Base-by-base conservation (phyloP, 1,140 invertebrate species). In the Drosophila chauvacae region DNA sequence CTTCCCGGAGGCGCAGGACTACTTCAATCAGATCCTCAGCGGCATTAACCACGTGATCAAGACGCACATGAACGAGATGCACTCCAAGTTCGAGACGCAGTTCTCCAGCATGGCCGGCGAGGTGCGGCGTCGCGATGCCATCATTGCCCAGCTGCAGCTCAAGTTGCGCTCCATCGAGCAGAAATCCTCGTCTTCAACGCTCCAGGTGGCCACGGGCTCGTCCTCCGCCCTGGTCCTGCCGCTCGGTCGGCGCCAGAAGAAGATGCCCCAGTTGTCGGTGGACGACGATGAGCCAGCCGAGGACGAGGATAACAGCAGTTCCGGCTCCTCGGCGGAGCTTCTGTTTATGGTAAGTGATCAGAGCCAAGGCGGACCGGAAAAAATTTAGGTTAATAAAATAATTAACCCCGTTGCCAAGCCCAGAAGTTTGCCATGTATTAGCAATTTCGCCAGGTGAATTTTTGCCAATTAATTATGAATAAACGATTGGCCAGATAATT, bases 1-100 rank as follows among this genome's bases (percentile, higher is more conserved):
- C 68, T 91, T 91, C 58, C 83, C 88, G 61, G 88, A 95, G 83
- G 95, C 96, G 78, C 96, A 96, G 80, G 96, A 96, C 91, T 96
- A 95, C 93, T 95, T 96, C 84, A 94, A 95, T 35, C 96, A 96
- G 80, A 94, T 97, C 41, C 93, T 97, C 35, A 91, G 94, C 68
- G 96, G 95, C 45, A 96, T 97, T 51, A 95, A 96, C 85, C 94
- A 96, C 82, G 95, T 97, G 26, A 96, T 97, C 88, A 95, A 96
- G 90, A 93, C 94, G 16, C 95, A 96, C 91, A 93, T 96, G 76
- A 94, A 94, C 72, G 95, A 95, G 42, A 94, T 95, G 61, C 95
- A 95, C 92, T 94, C 94, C 68, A 95, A 95, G 88, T 95, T 95
- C 92, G 94, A 95, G 84, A 93, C 94, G 35, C 95, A 96, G 45